Evolutionary conservation across 2,888 invertebrate genomes (phyloP).

Genomic region (Drosophila siamana): DNA sequence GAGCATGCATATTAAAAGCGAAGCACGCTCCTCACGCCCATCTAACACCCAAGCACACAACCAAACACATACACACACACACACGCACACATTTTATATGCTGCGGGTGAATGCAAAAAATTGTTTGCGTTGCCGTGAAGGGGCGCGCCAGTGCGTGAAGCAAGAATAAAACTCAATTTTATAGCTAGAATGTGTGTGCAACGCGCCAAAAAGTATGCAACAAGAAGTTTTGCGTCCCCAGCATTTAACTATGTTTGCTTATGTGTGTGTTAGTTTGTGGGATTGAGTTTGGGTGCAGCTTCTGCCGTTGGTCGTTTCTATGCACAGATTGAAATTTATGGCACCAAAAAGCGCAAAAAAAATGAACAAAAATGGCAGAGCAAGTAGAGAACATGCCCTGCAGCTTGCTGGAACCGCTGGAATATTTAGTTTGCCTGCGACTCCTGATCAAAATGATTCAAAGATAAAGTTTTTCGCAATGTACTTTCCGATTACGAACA

Average conservation of each 20-base stretch:
- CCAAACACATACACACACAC: conserved; percentile 1
- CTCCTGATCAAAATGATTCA: conserved; percentile 27
- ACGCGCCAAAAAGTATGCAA: conserved; percentile 65
- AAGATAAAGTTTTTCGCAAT: conserved; percentile 26
- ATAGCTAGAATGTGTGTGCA: conserved; percentile 56
- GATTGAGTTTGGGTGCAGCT: conserved; percentile 6
- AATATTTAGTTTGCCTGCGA: conserved; percentile 19
- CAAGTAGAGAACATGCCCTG: conserved; percentile 13
- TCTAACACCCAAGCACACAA: conserved; percentile 23
- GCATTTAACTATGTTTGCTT: conserved; percentile 55
- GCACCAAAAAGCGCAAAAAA: conserved; percentile 21
- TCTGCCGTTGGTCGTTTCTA: conserved; percentile 30
- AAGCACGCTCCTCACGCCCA: conserved; percentile 21
- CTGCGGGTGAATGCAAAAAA: conserved; percentile 38
- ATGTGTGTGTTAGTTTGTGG: neutral
- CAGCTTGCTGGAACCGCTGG: conserved; percentile 23
- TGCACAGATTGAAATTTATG: conserved; percentile 74
- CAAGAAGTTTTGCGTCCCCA: conserved; percentile 48
- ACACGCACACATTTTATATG: conserved; percentile 26
- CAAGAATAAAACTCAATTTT: conserved; percentile 74
- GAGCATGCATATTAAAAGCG: conserved; percentile 70
- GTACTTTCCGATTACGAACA: conserved; percentile 55
- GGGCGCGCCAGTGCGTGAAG: conserved; percentile 61
- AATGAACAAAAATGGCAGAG: neutral
- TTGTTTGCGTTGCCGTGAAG: conserved; percentile 34